Conservation (phyloP, 2,888 invertebrate genomes). For the Hypselothyrea guttata region DNA sequence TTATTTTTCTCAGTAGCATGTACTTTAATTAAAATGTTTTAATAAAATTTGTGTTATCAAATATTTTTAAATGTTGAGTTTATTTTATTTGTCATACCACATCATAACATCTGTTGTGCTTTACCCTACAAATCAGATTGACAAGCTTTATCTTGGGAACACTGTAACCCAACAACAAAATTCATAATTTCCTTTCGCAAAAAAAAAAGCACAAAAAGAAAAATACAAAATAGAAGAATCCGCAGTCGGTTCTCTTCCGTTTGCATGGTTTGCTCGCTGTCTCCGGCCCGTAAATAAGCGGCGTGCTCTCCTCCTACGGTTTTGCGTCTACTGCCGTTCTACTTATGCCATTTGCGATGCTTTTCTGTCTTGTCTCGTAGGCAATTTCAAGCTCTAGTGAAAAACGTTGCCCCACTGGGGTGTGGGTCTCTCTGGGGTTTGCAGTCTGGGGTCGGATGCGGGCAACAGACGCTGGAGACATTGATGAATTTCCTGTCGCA, state of each 20-base stretch:
- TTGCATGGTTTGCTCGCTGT: slow-evolving; percentile 51
- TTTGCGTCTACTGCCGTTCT: slow-evolving; percentile 27
- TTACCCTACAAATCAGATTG: background rate
- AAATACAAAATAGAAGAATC: slow-evolving; percentile 17
- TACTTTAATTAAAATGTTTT: too few species aligned
- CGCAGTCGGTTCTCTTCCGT: slow-evolving; percentile 60
- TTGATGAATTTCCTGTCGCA: slow-evolving; percentile 78
- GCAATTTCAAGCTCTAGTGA: slow-evolving; percentile 67
- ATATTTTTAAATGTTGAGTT: too few species aligned
- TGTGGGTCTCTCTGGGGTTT: slow-evolving; percentile 20
- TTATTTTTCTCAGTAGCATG: too few species aligned
- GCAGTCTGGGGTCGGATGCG: slow-evolving; percentile 62
- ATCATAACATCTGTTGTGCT: slow-evolving; percentile 4
- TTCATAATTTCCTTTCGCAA: slow-evolving; percentile 66
- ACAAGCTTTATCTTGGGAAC: background rate
- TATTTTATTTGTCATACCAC: too few species aligned
- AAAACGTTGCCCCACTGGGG: slow-evolving; percentile 51
- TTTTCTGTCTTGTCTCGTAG: slow-evolving; percentile 50
- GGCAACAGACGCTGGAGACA: slow-evolving; percentile 69
- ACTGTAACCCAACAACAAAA: slow-evolving; percentile 36
- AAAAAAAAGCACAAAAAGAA: background rate
- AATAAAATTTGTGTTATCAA: too few species aligned
- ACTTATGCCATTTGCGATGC: slow-evolving; percentile 28
- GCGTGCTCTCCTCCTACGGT: background rate
- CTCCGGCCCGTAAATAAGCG: slow-evolving; percentile 63